Conservation (phyloP, 2,797 vertebrate genomes). For the Borostomias antarcticus region DNA sequence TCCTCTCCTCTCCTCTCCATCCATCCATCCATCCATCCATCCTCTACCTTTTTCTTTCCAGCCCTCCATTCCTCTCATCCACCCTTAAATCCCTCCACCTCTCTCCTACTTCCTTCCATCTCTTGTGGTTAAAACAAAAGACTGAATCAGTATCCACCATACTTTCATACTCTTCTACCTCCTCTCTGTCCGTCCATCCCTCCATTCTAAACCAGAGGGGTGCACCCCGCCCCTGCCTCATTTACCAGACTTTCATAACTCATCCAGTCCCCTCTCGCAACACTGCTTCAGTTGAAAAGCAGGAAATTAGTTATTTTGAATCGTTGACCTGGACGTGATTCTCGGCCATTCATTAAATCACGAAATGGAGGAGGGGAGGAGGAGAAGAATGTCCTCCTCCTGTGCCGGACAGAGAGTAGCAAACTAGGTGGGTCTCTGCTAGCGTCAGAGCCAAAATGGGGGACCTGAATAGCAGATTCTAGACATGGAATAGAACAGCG, state of each 20-base stretch:
- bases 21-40: too few relatives aligned
- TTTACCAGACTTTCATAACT: conserved; percentile 9
- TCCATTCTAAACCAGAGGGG: too few relatives aligned
- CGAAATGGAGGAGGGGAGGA: not conserved
- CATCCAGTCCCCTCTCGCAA: not conserved
- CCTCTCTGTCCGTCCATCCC: too few relatives aligned
- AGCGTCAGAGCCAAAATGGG: not conserved
- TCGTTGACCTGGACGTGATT: conserved; percentile 11
- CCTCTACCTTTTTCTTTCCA: too few relatives aligned
- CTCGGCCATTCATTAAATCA: conserved; percentile 7
- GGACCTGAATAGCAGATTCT: not conserved
- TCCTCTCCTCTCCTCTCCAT: too few relatives aligned
- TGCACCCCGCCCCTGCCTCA: too few relatives aligned
- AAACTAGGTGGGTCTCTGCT: not conserved
- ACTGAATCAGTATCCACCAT: too few relatives aligned
- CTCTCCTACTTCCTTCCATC: too few relatives aligned
- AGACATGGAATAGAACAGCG: not conserved
- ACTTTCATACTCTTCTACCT: too few relatives aligned
- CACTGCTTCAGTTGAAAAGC: conserved; percentile 1
- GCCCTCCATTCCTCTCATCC: too few relatives aligned
- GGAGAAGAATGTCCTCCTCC: not conserved
- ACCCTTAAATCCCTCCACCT: too few relatives aligned
- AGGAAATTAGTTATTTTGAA: conserved; percentile 11
- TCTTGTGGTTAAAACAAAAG: too few relatives aligned
- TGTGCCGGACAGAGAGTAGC: not conserved